Percentiles rank a stretch among this genome's conserved stretches.
Conservation (phyloP, 1,140 invertebrate genomes). For the Schlechtendalia chinensis region DNA sequence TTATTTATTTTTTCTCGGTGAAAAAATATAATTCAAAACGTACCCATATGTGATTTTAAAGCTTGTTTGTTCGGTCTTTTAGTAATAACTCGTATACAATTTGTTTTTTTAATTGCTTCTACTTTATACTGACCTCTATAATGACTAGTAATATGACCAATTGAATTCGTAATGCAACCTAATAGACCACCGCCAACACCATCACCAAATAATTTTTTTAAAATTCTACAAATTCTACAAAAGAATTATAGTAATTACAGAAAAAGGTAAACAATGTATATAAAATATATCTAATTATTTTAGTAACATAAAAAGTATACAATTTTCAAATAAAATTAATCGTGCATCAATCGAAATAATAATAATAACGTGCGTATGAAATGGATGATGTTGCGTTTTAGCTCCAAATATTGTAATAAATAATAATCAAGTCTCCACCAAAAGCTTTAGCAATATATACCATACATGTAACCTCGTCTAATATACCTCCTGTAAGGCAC, state of each 20-base stretch:
- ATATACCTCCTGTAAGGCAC: conserved; percentile 52
- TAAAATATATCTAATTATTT: not conserved
- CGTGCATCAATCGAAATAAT: not conserved
- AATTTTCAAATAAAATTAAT: not conserved
- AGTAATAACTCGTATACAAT: conserved; percentile 28
- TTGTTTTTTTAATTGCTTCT: not conserved
- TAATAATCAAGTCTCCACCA: not conserved
- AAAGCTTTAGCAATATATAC: conserved; percentile 1
- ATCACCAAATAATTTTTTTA: not conserved
- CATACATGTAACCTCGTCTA: not conserved
- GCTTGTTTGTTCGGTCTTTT: conserved; percentile 11
- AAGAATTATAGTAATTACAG: conserved; percentile 20
- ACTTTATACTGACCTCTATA: conserved; percentile 35
- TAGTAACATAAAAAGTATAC: not conserved
- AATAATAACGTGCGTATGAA: not conserved
- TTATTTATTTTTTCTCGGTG: too few relatives aligned
- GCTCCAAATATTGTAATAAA: too few relatives aligned
- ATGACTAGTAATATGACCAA: conserved; percentile 18
- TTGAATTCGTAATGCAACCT: conserved; percentile 8
- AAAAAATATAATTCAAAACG: not conserved
- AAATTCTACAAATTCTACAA: conserved; percentile 3
- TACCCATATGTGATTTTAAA: not conserved
- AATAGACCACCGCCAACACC: conserved; percentile 30
- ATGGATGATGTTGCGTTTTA: not conserved
- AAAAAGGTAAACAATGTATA: not conserved